Evolutionary conservation across 2,888 invertebrate species (phyloP), one percentile per base, ranked within the genome.

Genomic region (Chrysolina americana): DNA sequence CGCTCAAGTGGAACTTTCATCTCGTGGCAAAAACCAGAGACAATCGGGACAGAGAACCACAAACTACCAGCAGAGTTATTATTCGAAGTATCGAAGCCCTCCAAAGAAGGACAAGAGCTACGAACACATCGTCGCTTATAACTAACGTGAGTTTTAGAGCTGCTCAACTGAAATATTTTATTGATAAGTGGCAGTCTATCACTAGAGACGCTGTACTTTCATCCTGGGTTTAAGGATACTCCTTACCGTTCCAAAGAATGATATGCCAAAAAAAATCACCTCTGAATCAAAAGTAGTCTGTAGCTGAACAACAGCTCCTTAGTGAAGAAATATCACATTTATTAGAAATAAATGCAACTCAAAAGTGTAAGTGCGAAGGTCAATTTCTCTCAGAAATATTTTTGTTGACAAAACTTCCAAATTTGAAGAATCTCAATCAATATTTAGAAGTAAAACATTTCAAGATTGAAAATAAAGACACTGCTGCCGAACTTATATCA

Each of bases 301-400:
- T n/a, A n/a, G n/a, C n/a, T n/a, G n/a, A n/a, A n/a, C n/a, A n/a
- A n/a, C n/a, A n/a, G n/a, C n/a, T n/a, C n/a, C n/a, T n/a, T n/a
- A n/a, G n/a, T n/a, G n/a, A n/a, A n/a, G n/a, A n/a, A n/a, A n/a
- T n/a, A n/a, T n/a, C 10, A 63, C 63, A 63, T 63, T 63, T 63
- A 63, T n/a, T 50, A 50, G 63, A 41, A 36, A 63, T 63, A 63
- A 41, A 1, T 23, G 63, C 36, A 63, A 41, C 36, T 3, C 63
- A 63, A 63, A 36, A n/a, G 36, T 63, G 63, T 63, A 17, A 63
- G 63, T 59, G 59, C 23, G 59, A 59, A 4, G 59, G 59, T 59
- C 19, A 59, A 59, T 63, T 63, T 28, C 36, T 63, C 36, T 63
- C 63, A 63, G 63, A 41, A 63, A 63, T 63, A 63, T 63, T 63